Evolutionary conservation across 1,140 invertebrate species (phyloP), one percentile per base, ranked within the genome.

Genomic region (Scaptomyza montana): DNA sequence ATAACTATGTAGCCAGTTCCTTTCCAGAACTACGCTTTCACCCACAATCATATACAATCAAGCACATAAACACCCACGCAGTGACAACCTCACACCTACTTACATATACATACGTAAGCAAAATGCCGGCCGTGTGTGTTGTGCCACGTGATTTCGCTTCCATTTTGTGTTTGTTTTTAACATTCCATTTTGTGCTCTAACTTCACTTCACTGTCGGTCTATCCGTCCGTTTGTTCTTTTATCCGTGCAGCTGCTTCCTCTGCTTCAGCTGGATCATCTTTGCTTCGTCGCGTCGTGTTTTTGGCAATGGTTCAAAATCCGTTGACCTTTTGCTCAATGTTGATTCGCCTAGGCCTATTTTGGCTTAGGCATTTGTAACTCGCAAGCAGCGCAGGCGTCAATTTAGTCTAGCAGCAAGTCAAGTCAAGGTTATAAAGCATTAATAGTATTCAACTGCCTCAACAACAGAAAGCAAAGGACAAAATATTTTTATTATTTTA

Each of bases 291-390:
- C 43, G 16, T 78, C 66, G 70, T 80, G 62, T 69, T 87, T 78
- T 81, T 78, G 82, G 78, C 77, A 86, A 72, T 49, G 51, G 51
- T 74, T 85, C 69, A 77, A 74, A 60, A 78, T 77, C 69, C 79
- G 75, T 47, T 75, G 81, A 78, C 81, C 63, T 72, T 67, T 74
- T 78, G 81, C 82, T 86, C 76, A 78, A 82, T 78, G 78, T 87
- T 87, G 75, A 86, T 86, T 86, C 81, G 81, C 70, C 70, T 86
- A 86, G 81, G 82, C 81, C 81, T 86, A 78, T 72, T 86, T 75
- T 72, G 66, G 65, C 63, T 75, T 69, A 62, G 57, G 54, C 57
- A 50, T 66, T 69, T 60, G 60, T 53, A 45, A 41, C 46, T 62
- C 36, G 21, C 53, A 36, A 66, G 55, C 54, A 57, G 81, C 81